These are phyloP conservation scores for Paralichthys olivaceus DNA, from an alignment of 2,113 vertebrate species.

Conservation along the genomic window DNA sequence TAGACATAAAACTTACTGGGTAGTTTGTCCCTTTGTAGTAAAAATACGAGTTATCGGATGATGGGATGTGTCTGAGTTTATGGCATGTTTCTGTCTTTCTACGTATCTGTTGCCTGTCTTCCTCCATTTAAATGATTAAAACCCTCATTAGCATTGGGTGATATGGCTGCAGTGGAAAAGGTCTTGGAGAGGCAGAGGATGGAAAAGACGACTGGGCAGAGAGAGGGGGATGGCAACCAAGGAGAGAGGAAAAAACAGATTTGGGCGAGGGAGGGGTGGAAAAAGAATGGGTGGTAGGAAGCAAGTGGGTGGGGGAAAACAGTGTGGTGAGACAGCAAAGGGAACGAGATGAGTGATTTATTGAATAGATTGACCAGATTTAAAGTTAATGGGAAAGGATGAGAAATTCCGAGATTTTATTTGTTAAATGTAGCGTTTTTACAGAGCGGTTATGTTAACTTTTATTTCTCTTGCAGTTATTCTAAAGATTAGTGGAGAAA, in stretches of 20 bases:
- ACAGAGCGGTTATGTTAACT: background rate
- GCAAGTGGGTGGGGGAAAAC: conserved; percentile 25
- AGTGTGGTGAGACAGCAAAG: conserved; percentile 24
- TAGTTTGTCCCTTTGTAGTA: too few species aligned
- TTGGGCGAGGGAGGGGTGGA: conserved; percentile 22
- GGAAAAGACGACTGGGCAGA: conserved; percentile 14
- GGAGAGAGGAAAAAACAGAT: conserved; percentile 34
- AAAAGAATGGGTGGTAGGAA: conserved; percentile 36
- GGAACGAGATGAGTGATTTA: background rate
- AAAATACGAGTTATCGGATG: background rate
- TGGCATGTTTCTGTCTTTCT: conserved; percentile 25
- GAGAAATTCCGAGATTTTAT: background rate
- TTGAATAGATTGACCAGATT: conserved; percentile 32
- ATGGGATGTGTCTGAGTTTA: conserved; percentile 4
- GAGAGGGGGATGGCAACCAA: background rate
- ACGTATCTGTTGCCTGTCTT: conserved; percentile 49
- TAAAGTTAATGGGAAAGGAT: conserved; percentile 27
- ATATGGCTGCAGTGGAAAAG: conserved; percentile 64
- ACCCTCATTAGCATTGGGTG: conserved; percentile 71
- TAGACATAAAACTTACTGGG: too few species aligned
- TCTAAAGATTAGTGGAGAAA: background rate
- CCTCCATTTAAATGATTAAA: conserved; percentile 74
- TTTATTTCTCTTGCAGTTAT: background rate
- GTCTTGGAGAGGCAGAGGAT: background rate
- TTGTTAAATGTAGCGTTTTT: background rate